Conservation (phyloP, 2,888 invertebrate genomes). For the Drosophila kuntzei region DNA sequence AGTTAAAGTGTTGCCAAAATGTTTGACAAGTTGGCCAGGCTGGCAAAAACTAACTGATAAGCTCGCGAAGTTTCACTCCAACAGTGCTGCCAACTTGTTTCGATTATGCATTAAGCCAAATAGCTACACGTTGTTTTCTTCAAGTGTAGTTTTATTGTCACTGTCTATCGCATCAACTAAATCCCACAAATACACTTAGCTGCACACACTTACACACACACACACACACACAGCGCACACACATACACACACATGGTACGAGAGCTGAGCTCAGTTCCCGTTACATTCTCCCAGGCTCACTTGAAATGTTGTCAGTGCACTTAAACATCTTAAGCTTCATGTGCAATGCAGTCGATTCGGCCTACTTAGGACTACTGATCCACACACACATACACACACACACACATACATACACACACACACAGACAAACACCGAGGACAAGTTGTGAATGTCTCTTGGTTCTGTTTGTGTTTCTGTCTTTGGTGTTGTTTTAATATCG, state of each 20-base stretch:
- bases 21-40: background rate
- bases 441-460: background rate
- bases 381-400: slow-evolving; percentile 7
- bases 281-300: slow-evolving; percentile 20
- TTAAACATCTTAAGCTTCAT: slow-evolving; percentile 46
- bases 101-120: background rate
- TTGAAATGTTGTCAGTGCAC: slow-evolving; percentile 47
- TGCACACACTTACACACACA: slow-evolving; percentile 7
- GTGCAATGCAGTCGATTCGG: slow-evolving; percentile 42
- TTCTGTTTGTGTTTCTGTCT: background rate
- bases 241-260: background rate
- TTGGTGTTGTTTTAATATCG: slow-evolving; percentile 47
- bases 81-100: background rate
- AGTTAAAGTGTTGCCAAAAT: slow-evolving; percentile 4
- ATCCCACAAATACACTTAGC: slow-evolving; percentile 18
- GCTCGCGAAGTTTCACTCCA: background rate
- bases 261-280: slow-evolving; percentile 5
- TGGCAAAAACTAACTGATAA: slow-evolving; percentile 1
- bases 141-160: slow-evolving; percentile 18
- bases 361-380: slow-evolving; percentile 41
- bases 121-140: background rate
- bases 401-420: slow-evolving; percentile 12
- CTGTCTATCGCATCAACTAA: slow-evolving; percentile 36
- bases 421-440: background rate
- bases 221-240: slow-evolving; percentile 1